Evolutionary conservation across 2,113 vertebrate species (phyloP).

Genomic region (Tor tambroides): DNA sequence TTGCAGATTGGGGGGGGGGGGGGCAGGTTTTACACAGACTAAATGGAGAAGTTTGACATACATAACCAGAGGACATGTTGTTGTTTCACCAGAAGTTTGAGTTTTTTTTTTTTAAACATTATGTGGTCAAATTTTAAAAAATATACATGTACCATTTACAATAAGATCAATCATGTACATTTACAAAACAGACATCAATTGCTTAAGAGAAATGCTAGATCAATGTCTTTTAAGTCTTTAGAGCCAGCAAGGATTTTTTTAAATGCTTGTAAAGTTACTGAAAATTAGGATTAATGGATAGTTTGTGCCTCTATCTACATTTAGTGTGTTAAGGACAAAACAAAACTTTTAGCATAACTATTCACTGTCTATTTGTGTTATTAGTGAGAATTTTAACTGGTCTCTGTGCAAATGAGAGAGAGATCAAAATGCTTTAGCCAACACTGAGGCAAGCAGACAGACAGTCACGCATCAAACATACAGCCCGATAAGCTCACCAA

Average conservation of each 20-base stretch:
- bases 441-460: constrained; percentile 14
- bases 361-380: background rate
- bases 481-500: background rate
- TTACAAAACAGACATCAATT: background rate
- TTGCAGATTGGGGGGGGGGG: background rate
- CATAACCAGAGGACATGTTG: background rate
- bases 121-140: background rate
- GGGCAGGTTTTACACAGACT: background rate
- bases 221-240: background rate
- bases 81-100: background rate
- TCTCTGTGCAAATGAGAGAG: background rate
- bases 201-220: background rate
- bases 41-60: background rate
- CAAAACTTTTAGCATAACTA: background rate
- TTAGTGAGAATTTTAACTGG: background rate
- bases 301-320: background rate
- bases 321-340: background rate
- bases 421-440: background rate
- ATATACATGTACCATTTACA: background rate
- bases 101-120: too few species aligned
- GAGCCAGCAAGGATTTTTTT: constrained; percentile 3
- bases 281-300: background rate
- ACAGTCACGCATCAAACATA: constrained; percentile 15
- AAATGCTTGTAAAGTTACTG: background rate
- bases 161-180: background rate